Conservation (phyloP, 2,113 vertebrate species). For the Nesoenas mayeri region DNA sequence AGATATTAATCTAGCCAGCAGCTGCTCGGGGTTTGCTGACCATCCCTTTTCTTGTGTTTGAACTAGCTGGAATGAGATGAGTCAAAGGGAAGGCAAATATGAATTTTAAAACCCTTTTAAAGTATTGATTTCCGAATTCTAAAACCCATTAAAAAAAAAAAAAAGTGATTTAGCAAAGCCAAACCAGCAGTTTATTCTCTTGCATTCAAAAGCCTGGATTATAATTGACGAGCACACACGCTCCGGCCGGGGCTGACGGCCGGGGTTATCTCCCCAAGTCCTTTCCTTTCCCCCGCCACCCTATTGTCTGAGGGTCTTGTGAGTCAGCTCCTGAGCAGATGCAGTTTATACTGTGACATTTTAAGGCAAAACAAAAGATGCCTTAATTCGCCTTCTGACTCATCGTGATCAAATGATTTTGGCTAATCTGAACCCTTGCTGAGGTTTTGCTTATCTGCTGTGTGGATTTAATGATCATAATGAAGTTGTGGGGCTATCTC, state of each 20-base stretch:
- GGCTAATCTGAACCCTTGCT: conserved; percentile 65
- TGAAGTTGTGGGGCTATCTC: conserved; percentile 43
- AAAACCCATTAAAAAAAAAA: not conserved
- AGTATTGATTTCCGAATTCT: conserved; percentile 58
- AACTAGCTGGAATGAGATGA: conserved; percentile 31
- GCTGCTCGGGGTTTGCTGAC: conserved; percentile 52
- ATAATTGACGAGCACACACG: conserved; percentile 39
- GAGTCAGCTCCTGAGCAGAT: conserved; percentile 69
- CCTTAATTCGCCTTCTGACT: conserved; percentile 61
- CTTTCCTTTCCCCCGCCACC: conserved; percentile 32
- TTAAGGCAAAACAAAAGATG: conserved; percentile 66
- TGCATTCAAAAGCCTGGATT: conserved; percentile 40
- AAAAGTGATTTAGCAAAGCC: not conserved
- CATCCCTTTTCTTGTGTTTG: conserved; percentile 55
- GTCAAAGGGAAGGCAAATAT: conserved; percentile 21
- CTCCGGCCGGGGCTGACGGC: not conserved
- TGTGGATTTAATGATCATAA: conserved; percentile 52
- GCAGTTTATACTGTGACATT: conserved; percentile 62
- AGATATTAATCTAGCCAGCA: conserved; percentile 53
- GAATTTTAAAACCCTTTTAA: conserved; percentile 54
- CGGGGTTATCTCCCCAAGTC: conserved; percentile 57
- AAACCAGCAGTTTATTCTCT: not conserved
- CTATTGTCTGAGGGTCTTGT: conserved; percentile 60
- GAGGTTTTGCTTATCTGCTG: conserved; percentile 52
- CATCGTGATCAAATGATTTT: conserved; percentile 59